Evolutionary conservation across 2,797 vertebrate species (phyloP), one percentile per base, ranked within the genome.

Genomic region (Oreonectes daqikongensis): DNA sequence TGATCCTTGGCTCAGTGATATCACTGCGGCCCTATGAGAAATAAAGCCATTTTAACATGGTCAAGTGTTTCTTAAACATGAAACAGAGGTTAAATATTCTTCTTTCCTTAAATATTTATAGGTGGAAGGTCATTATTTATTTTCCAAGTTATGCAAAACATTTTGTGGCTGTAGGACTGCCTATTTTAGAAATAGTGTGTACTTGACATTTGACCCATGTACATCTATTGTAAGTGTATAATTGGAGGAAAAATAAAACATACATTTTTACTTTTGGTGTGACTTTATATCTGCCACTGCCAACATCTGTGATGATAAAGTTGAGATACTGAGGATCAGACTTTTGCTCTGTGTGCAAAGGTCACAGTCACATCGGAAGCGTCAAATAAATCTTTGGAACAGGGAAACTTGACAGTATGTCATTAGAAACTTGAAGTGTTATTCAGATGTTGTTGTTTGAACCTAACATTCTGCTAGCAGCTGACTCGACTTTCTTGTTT

Each of bases 331-430:
- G 26, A 14, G 1, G 10, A 46, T 57, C 52, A 57, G 40, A 61
- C 42, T 77, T 63, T 63, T 8, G 22, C 44, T 61, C 44, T 22
- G 2, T 53, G 75, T 70, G 75, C 57, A 77, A 70, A 63, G 75
- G 57, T 77, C 67, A 63, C 1, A 28, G 38, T n/a, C 9, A 26
- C 8, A 1, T n/a, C 28, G 8, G 6, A 18, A 40, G 40, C 5
- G n/a, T 68, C 18, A 7, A 5, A 10, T 26, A 30, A 32, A 11
- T 38, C 32, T 53, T 30, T 2, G n/a, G 17, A 17, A 30, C 17
- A 60, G 22, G 38, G n/a, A 17, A 17, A 42, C 11, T 5, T 71
- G 5, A 57, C 22, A 9, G 42, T 44, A 48, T 48, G 8, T 50
- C 48, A 46, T 15, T 4, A n/a, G 9, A 50, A 50, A 32, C 0